phyloP scores from a whole-genome alignment of 1,140 invertebrate genomes.

The Cydia strobilella region DNA sequence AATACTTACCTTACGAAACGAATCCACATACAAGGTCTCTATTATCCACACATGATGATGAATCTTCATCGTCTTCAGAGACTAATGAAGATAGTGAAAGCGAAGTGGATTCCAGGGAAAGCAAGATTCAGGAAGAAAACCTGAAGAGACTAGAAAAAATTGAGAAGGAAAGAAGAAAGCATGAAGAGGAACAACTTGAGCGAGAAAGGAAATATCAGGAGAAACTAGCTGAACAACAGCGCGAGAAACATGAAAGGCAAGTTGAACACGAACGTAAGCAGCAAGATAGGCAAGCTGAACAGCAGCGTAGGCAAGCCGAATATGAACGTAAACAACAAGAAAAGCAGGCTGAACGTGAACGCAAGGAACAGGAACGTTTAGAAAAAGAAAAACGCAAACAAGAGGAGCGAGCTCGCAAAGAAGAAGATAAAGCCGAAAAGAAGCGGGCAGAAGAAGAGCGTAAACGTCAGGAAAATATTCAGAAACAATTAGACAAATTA shows the following conservation, averaged over 20 bases:
- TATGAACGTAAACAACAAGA: slow-evolving; percentile 34
- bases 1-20: slow-evolving; percentile 63
- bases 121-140: slow-evolving; percentile 36
- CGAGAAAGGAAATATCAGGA: slow-evolving; percentile 32
- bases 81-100: slow-evolving; percentile 41
- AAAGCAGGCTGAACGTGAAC: slow-evolving; percentile 38
- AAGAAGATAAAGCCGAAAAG: slow-evolving; percentile 37
- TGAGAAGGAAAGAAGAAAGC: slow-evolving; percentile 18
- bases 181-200: slow-evolving; percentile 33
- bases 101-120: slow-evolving; percentile 34
- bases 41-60: slow-evolving; percentile 47
- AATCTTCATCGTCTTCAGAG: slow-evolving; percentile 49
- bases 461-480: slow-evolving; percentile 48
- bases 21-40: slow-evolving; percentile 40
- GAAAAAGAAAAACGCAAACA: slow-evolving; percentile 36
- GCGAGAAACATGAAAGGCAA: slow-evolving; percentile 35
- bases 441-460: slow-evolving; percentile 43
- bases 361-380: slow-evolving; percentile 37
- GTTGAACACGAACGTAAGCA: slow-evolving; percentile 32
- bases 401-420: slow-evolving; percentile 43
- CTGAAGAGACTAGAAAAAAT: slow-evolving; percentile 28
- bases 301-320: slow-evolving; percentile 34
- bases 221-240: slow-evolving; percentile 35
- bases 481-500: slow-evolving; percentile 49
- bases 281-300: slow-evolving; percentile 34